Conservation (phyloP, 2,113 vertebrate species). For the Loxodonta africana region DNA sequence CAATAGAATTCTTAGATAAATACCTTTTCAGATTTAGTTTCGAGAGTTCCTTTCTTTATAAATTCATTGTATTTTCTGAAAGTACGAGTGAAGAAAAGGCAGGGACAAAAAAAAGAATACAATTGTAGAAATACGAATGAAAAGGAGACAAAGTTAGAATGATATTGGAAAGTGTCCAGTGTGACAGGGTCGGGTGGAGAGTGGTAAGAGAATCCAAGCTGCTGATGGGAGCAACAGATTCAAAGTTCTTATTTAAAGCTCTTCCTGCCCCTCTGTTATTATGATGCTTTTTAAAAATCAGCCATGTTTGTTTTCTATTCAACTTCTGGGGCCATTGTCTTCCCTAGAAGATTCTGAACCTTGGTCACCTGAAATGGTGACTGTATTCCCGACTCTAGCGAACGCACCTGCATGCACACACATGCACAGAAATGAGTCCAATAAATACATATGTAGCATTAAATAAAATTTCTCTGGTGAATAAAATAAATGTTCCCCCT, state of each 20-base stretch:
- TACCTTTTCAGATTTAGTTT: neutral
- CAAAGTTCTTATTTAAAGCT: neutral
- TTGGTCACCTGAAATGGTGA: neutral
- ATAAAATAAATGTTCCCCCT: rapidly evolving
- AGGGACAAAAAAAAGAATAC: neutral
- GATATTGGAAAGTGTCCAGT: neutral
- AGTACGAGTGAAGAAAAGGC: neutral
- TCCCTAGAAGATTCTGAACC: neutral
- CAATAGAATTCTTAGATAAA: neutral
- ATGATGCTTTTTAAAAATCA: neutral
- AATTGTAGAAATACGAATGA: neutral
- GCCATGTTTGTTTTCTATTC: neutral
- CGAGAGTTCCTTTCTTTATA: neutral
- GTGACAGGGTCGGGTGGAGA: rapidly evolving
- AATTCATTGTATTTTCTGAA: neutral
- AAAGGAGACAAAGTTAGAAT: neutral
- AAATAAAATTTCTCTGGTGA: neutral
- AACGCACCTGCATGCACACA: neutral
- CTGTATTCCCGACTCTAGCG: neutral
- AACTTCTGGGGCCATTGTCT: rapidly evolving
- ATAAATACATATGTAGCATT: rapidly evolving
- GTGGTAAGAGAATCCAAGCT: neutral
- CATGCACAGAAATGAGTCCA: neutral
- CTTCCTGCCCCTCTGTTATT: too few relatives aligned
- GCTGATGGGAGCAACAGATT: neutral